These are phyloP conservation scores for Balanococcus diminutus DNA, from an alignment of 2,888 invertebrate species.

Conservation along the genomic window DNA sequence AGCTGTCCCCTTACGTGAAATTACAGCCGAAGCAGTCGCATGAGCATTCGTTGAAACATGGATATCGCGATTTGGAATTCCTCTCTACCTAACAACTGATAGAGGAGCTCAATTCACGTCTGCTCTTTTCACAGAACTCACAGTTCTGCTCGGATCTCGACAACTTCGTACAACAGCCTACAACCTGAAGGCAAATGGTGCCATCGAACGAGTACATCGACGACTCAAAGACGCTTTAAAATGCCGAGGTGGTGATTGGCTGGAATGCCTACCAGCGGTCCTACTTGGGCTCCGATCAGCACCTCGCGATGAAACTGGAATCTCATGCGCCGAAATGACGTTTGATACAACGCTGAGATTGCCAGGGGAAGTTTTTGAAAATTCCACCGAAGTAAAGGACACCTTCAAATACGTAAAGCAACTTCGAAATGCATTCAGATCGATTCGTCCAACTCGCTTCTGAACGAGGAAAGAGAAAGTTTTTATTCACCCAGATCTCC, in stretches of 20 bases:
- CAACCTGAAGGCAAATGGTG: slow-evolving; percentile 17
- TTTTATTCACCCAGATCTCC: not conserved
- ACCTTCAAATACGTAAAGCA: not conserved
- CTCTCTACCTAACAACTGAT: slow-evolving; percentile 60
- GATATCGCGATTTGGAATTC: slow-evolving; percentile 62
- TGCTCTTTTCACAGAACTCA: not conserved
- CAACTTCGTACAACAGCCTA: not conserved
- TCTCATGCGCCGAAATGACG: not conserved
- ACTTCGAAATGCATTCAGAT: not conserved
- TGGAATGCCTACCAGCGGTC: not conserved
- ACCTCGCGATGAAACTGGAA: not conserved
- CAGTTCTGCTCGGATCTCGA: not conserved
- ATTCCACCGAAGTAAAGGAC: not conserved
- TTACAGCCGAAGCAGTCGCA: slow-evolving; percentile 61
- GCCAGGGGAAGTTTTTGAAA: not conserved
- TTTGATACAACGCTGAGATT: not conserved
- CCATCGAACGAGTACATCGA: not conserved
- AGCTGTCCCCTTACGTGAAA: slow-evolving; percentile 60
- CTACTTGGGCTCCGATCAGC: not conserved
- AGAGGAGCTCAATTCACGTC: slow-evolving; percentile 60
- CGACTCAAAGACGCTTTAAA: slow-evolving; percentile 2
- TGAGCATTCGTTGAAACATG: slow-evolving; percentile 60
- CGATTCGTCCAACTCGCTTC: not conserved
- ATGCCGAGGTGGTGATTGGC: not conserved
- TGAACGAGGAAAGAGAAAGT: not conserved